Conservation (phyloP, 2,888 invertebrate genomes). For the Agonum fuliginosum region DNA sequence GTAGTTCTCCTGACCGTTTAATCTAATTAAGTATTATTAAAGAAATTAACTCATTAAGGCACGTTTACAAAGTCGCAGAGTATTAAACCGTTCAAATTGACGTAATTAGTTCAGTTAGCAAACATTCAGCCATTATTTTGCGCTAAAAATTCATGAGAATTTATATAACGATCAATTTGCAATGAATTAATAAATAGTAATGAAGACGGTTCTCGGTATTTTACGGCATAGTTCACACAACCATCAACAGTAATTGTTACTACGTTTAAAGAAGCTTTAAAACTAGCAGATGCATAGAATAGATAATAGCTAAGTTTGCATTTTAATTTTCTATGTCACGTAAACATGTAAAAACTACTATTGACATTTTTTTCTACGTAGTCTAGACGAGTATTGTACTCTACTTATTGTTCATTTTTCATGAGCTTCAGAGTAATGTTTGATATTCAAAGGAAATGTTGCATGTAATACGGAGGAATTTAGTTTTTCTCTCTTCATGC, state of each 20-base stretch:
- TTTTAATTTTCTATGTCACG: no score
- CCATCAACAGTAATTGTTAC: no score
- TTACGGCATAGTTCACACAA: neutral
- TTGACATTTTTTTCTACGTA: neutral
- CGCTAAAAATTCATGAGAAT: slow-evolving; percentile 1
- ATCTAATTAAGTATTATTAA: slow-evolving; percentile 24
- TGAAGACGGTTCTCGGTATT: neutral
- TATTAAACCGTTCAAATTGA: slow-evolving; percentile 13
- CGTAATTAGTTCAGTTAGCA: slow-evolving; percentile 4
- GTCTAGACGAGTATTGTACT: neutral
- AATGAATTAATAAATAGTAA: neutral
- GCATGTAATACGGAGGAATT: neutral
- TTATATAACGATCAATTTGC: neutral
- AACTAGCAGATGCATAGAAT: no score
- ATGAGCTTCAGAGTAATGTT: neutral
- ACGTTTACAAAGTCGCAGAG: neutral
- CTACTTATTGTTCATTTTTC: neutral
- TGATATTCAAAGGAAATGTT: neutral
- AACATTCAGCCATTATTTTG: slow-evolving; percentile 6
- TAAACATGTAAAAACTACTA: no score
- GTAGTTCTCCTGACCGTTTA: no score
- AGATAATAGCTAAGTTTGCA: no score
- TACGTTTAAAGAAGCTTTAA: no score
- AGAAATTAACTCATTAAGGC: slow-evolving; percentile 35
- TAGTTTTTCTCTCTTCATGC: neutral